A percentile compares a stretch with the other conserved stretches of the same genome.
Conservation (phyloP, 2,888 invertebrate genomes). For the Meloe dianella region DNA sequence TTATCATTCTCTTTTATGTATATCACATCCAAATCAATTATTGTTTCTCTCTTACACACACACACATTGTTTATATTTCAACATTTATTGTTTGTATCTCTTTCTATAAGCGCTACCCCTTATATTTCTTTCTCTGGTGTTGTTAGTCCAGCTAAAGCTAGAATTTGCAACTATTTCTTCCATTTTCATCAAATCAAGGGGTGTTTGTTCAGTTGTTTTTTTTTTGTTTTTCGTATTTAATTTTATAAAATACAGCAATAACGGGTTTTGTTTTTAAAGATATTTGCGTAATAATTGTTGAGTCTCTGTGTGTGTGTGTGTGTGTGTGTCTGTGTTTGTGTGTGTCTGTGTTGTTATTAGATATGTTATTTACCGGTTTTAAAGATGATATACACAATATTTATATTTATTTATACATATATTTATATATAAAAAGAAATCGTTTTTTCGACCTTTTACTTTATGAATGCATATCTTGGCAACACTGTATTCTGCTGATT, state of each 20-base stretch:
- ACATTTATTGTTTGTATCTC: background rate
- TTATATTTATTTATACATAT: background rate
- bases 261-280: background rate
- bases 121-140: background rate
- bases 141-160: background rate
- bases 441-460: slow-evolving; percentile 3
- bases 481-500: background rate
- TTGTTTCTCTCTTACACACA: no score
- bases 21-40: no score
- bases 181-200: background rate
- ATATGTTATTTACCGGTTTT: background rate
- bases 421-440: background rate
- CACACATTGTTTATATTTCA: background rate
- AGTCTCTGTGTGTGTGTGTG: no score
- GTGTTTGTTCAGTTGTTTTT: background rate
- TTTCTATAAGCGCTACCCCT: background rate
- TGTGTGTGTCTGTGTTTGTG: no score
- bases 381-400: background rate
- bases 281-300: background rate
- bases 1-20: no score
- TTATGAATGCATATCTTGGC: background rate
- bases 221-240: background rate
- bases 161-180: background rate
- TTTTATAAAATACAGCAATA: background rate
- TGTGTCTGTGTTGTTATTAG: no score